Conservation (phyloP, 2,113 vertebrate genomes). For the Chaetura pelagica region DNA sequence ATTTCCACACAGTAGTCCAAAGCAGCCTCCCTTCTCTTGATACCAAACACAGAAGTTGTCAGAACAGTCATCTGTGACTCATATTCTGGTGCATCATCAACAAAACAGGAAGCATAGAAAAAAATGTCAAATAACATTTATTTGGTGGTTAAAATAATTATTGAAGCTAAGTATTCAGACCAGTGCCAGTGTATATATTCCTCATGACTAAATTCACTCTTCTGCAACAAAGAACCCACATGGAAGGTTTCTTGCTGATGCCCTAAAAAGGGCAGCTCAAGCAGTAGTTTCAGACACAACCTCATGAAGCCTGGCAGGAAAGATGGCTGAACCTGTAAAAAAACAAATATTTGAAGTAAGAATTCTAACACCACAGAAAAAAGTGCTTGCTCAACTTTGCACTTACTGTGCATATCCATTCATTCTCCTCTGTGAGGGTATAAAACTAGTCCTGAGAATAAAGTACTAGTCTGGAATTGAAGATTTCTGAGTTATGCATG, state of each 20-base stretch:
- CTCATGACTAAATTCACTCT: background rate
- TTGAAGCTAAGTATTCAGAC: background rate
- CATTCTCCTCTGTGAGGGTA: background rate
- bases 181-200: background rate
- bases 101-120: background rate
- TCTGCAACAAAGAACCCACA: background rate
- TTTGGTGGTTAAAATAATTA: background rate
- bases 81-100: background rate
- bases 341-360: background rate
- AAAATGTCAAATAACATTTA: background rate
- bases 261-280: background rate
- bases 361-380: background rate
- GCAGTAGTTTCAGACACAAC: background rate
- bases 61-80: background rate
- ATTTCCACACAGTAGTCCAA: background rate
- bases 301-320: background rate
- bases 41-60: background rate
- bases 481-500: background rate
- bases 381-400: background rate
- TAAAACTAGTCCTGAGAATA: background rate
- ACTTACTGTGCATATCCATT: background rate
- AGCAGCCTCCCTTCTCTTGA: background rate
- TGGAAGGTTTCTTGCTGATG: background rate
- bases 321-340: background rate
- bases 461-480: background rate